phyloP scores from a whole-genome alignment of 1,140 invertebrate genomes.

The Heliconius hermathena region DNA sequence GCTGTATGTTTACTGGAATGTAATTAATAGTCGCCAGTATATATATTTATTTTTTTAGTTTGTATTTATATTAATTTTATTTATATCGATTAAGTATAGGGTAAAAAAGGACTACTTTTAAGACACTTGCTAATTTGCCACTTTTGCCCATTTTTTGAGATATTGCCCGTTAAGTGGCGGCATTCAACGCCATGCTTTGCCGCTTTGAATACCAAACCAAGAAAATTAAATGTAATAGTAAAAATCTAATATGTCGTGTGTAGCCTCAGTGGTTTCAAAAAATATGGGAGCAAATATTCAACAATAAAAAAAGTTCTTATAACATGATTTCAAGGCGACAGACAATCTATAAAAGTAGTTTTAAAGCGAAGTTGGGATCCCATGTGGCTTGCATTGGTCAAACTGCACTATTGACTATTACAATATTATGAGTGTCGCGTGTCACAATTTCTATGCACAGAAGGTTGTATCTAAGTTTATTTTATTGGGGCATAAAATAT shows the following conservation, averaged over 20 bases:
- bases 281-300: background rate
- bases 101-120: background rate
- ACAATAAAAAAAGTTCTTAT: background rate
- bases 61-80: background rate
- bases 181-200: too few relatives aligned
- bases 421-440: background rate
- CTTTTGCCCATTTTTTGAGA: too few relatives aligned
- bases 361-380: background rate
- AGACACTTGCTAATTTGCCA: too few relatives aligned
- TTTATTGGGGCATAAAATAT: too few relatives aligned
- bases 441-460: background rate
- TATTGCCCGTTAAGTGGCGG: too few relatives aligned
- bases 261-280: too few relatives aligned
- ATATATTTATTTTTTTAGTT: background rate
- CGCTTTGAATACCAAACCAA: too few relatives aligned
- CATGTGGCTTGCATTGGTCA: background rate
- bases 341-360: constrained; percentile 1
- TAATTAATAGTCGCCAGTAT: background rate
- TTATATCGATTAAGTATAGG: background rate
- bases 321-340: background rate
- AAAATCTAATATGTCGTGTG: too few relatives aligned
- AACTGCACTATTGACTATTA: background rate
- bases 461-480: too few relatives aligned
- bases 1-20: constrained; percentile 8
- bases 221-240: too few relatives aligned